A percentile compares a stretch with the other conserved stretches of the same genome.
These are phyloP conservation scores for Sphenodon punctatus DNA, from an alignment of 2,797 vertebrate species.

Conservation along the genomic window DNA sequence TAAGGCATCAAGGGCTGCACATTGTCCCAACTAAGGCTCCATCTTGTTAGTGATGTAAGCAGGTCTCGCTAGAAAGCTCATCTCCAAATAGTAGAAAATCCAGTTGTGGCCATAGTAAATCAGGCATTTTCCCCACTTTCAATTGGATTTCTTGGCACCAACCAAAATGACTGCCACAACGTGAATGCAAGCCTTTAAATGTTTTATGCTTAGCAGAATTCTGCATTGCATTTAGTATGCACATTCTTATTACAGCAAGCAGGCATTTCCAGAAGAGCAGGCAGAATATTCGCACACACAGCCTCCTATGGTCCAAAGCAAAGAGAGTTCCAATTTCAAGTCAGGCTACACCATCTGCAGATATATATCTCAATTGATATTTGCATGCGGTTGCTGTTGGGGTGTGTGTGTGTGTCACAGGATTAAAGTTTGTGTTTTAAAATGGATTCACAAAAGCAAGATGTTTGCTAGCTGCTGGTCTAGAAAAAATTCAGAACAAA, in stretches of 20 bases:
- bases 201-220: neutral
- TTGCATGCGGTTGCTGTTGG: too few species aligned
- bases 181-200: neutral
- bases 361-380: too few species aligned
- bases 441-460: too few species aligned
- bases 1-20: neutral
- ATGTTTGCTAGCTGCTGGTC: too few species aligned
- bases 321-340: too few species aligned
- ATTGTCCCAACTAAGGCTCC: neutral
- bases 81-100: neutral
- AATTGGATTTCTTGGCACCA: neutral
- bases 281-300: neutral
- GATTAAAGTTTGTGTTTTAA: too few species aligned
- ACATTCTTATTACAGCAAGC: neutral
- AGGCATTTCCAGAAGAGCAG: neutral
- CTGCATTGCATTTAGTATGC: neutral
- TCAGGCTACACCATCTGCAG: too few species aligned
- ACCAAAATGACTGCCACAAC: neutral
- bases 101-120: neutral
- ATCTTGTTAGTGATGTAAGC: neutral
- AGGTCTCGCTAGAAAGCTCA: too few species aligned
- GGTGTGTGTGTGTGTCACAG: too few species aligned
- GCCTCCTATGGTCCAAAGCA: neutral
- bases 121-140: neutral
- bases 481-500: too few species aligned